These are phyloP conservation scores for Nyctibius grandis DNA, from an alignment of 2,797 vertebrate species.

Conservation along the genomic window DNA sequence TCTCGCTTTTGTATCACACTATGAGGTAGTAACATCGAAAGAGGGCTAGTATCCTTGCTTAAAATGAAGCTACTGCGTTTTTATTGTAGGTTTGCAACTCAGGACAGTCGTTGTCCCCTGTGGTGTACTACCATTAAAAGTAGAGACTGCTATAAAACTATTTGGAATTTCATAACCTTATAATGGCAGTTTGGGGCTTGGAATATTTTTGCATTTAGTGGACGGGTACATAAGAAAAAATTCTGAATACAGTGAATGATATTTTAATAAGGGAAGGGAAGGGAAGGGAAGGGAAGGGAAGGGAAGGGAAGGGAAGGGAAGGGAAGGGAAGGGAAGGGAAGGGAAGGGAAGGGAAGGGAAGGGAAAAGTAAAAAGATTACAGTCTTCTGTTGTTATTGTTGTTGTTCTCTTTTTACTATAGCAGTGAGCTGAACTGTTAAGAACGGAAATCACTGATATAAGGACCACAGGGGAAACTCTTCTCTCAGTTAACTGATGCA, in stretches of 20 bases:
- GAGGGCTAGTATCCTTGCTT: neutral
- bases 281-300: neutral
- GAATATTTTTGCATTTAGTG: neutral
- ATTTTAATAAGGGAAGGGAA: neutral
- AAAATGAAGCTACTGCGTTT: neutral
- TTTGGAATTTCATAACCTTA: neutral
- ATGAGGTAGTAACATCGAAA: neutral
- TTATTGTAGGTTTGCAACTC: neutral
- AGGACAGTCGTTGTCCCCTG: neutral
- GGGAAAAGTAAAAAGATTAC: no score
- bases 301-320: neutral
- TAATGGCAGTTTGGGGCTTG: neutral
- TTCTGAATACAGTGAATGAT: neutral
- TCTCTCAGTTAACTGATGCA: neutral
- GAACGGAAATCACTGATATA: neutral
- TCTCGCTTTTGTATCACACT: neutral
- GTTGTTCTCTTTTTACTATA: neutral
- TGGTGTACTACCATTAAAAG: neutral
- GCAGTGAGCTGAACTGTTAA: neutral
- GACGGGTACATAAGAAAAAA: neutral
- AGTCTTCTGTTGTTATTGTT: neutral
- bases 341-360: no score
- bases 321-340: no score
- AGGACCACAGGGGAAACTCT: neutral
- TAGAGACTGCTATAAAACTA: neutral